Evolutionary conservation across 2,797 vertebrate species (phyloP), one percentile per base, ranked within the genome.

Genomic region (Cirrhinus molitorella): DNA sequence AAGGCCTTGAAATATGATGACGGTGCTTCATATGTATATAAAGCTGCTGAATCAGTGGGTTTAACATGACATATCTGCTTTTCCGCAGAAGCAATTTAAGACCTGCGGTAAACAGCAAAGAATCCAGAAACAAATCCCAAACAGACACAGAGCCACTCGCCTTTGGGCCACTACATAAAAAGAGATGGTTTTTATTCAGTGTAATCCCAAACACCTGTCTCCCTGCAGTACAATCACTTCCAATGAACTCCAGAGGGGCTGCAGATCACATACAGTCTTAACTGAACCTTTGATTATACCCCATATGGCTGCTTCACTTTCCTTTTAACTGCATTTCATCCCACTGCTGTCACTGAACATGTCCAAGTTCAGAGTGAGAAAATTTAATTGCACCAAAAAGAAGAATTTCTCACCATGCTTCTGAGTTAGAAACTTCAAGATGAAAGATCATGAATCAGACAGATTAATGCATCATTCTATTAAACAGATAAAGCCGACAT

Each of bases 151-250:
- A 23, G 7, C 17, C 1, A 11, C 21, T 45, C 19, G 9, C 77
- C 65, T 81, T 55, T n/a, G 21, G 68, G 66, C 16, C 34, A 14
- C 49, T 5, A 11, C 19, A 78, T 12, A 61, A 66, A 85, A 71
- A 43, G 19, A 28, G 59, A 82, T 43, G 43, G 4, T 7, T 49
- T 63, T 55, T 74, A 23, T 67, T 37, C 57, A 72, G 47, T 23
- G 25, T 71, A 59, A 78, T 51, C 53, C 55, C 71, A 43, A 55
- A 73, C 37, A 68, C 37, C 23, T 74, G 47, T 77, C 83, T 74
- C 6, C 34, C 28, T 13, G 47, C 21, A 43, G 11, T 19, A 37
- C 49, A 31, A 12, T 75, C 80, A 28, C 47, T 31, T 75, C 34
- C 55, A 53, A 55, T 71, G 45, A 81, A 81, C 72, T 81, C 21